Evolutionary conservation across 2,113 vertebrate species (phyloP), one percentile per base, ranked within the genome.

Genomic region (Bubo scandiacus): DNA sequence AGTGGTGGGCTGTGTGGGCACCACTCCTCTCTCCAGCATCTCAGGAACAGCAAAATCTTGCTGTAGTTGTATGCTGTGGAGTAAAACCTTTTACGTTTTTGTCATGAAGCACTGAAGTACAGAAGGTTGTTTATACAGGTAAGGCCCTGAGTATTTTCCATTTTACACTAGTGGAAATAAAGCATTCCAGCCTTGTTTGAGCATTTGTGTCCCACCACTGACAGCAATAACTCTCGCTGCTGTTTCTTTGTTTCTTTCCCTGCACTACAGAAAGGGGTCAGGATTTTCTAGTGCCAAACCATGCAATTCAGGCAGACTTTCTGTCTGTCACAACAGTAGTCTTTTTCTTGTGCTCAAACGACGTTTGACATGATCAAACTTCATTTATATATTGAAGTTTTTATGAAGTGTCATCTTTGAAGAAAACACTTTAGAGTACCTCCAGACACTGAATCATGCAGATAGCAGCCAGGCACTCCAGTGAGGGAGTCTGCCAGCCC

Each of bases 1-100:
- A 55, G 42, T 1, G 2, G 3, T 6, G 59, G 10, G 11, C 2
- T 20, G 4, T 2, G 0, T 38, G 25, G 30, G 6, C n/a, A 51
- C 13, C 0, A 1, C 34, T 61, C 27, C 23, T 70, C 9, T 51
- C 25, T 40, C 3, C 73, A 81, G 14, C 27, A 29, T 67, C 27
- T 71, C 36, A 23, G 68, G 68, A 90, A 26, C 8, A 57, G 5
- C 20, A 25, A 15, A 83, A 55, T 77, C 0, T 9, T 1, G 1
- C 38, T 57, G 29, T 43, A 43, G 32, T 58, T 2, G 0, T 21
- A 26, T 9, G 15, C 22, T 38, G 12, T 42, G 38, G 55, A 61
- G 11, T 77, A 59, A 84, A 84, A 7, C 22, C 5, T 75, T 93
- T 74, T 62, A 45, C 22, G 29, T 65, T 47, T 40, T 36, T 75